These are phyloP conservation scores for Trachelus tabidus DNA, from an alignment of 2,888 invertebrate species.

Conservation along the genomic window DNA sequence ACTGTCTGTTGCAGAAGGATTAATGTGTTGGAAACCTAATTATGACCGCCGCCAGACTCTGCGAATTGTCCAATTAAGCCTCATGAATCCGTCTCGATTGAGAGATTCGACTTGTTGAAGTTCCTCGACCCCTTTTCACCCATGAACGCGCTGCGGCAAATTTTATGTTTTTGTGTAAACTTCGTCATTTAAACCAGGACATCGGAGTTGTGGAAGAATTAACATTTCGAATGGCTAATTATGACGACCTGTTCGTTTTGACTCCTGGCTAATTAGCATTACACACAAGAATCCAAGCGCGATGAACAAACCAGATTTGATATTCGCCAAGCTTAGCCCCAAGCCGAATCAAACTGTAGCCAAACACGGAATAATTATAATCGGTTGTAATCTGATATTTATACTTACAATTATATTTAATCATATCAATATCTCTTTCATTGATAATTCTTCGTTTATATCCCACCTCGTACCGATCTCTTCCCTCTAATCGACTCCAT, in stretches of 20 bases:
- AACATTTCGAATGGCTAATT: conserved; percentile 18
- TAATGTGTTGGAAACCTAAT: conserved; percentile 4
- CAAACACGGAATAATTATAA: neutral
- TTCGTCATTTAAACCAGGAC: neutral
- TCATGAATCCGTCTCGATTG: neutral
- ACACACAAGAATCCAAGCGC: neutral
- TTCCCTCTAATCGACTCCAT: neutral
- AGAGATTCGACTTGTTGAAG: neutral
- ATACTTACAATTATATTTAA: neutral
- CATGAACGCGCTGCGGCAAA: neutral
- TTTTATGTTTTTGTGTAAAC: neutral
- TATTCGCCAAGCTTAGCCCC: neutral
- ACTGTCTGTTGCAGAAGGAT: neutral
- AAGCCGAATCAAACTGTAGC: neutral
- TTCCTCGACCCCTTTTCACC: neutral
- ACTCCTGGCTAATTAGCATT: conserved; percentile 22
- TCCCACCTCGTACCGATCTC: neutral
- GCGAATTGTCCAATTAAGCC: neutral
- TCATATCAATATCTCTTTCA: neutral
- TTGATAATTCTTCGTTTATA: neutral
- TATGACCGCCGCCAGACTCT: neutral
- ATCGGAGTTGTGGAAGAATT: neutral
- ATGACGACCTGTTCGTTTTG: conserved; percentile 16
- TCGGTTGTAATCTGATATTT: neutral
- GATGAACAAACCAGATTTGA: neutral